Base-by-base conservation (phyloP, 2,888 invertebrate genomes). In the Tribolium freemani region DNA sequence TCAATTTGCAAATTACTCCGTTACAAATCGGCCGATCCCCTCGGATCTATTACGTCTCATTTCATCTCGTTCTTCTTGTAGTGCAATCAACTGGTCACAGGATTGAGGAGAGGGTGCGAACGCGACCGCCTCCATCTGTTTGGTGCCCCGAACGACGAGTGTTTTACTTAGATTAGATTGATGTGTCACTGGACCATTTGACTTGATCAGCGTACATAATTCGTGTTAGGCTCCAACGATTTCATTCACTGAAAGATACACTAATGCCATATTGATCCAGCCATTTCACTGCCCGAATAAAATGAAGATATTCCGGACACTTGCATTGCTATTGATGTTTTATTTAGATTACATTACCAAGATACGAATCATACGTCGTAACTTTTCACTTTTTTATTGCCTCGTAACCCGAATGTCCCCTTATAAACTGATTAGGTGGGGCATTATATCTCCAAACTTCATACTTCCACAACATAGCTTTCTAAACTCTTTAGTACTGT, bases 1-100 rank as follows among this genome's bases (percentile, higher is more conserved):
- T 82, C 82, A 83, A 83, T 83, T 83, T 83, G 82, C 82, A 83
- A 83, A 83, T 83, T 79, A 82, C 80, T 81, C 76, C 72, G 58
- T 73, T 73, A 76, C 78, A 76, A 74, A 77, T 78, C 72, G 73
- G 63, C 56, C 60, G 69, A 72, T 76, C 73, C 69, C 72, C 60
- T 63, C 64, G 44, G 63, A 68, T 75, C 77, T 76, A 80, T 81
- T 82, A 81, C 78, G 79, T 80, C 81, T 78, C 80, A 78, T 80
- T 81, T 79, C 79, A 79, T 80, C 80, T 71, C 79, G 79, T 79
- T 80, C 80, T 78, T 80, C 80, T 77, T 78, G 77, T 75, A 76
- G 77, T 78, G 79, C 76, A 80, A 79, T 81, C 79, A 78, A 80
- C 78, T 80, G 81, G 82, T 76, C 82, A 79, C 78, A 73, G 75